Evolutionary conservation across 2,113 vertebrate genomes (phyloP), one percentile per base, ranked within the genome.

Genomic region (Recurvirostra avosetta): DNA sequence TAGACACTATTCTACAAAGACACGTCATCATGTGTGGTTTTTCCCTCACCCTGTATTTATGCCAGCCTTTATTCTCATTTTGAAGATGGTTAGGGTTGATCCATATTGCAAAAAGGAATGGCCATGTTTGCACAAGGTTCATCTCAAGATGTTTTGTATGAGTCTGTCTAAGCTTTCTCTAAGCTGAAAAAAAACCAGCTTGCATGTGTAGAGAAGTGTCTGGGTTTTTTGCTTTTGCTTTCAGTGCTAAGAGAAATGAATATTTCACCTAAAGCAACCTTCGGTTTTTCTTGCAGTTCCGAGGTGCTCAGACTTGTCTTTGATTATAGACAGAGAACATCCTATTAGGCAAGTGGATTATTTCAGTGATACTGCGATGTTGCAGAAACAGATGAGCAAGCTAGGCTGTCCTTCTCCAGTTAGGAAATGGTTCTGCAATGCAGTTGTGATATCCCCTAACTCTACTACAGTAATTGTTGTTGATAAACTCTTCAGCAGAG

Each of bases 21-120:
- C 50, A 27, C 0, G 0, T 88, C 15, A 49, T 62, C 3, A 8
- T 59, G 40, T 56, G 36, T 41, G 11, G 2, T n/a, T 77, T 85
- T 49, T 38, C n/a, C 4, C 11, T 11, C 36, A 45, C 23, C 5
- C 9, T 0, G 0, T 77, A 7, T 77, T 95, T 92, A 79, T 86
- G 40, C 23, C 53, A 91, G 43, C 17, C 29, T 76, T 26, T 61
- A 20, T 72, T 75, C 66, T 79, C 27, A 53, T 86, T 95, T 90
- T 90, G 71, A 79, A 76, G 49, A 20, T 63, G 9, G 14, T 88
- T 85, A 49, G n/a, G 53, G 34, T 55, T 83, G 40, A 76, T 92
- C 34, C 7, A 12, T 56, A 16, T 36, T 83, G 23, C 62, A 56
- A 11, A 83, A 49, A 82, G 23, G 20, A 23, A 52, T 29, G 45